A percentile compares a stretch with the other conserved stretches of the same genome.
These are phyloP conservation scores for Botia almorhae DNA, from an alignment of 2,797 vertebrate species.

Conservation along the genomic window DNA sequence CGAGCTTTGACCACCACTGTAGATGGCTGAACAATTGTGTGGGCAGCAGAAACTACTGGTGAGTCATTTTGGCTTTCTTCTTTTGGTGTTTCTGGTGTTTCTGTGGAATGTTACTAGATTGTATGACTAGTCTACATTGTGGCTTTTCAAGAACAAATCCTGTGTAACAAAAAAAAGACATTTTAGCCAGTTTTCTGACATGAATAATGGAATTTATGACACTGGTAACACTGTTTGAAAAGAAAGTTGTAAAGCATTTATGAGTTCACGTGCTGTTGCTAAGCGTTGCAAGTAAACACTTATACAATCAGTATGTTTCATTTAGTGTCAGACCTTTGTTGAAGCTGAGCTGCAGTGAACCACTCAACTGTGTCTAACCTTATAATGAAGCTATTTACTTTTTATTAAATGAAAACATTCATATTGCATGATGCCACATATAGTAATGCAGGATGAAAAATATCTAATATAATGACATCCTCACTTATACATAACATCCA, in stretches of 20 bases:
- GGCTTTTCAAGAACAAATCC: neutral
- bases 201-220: neutral
- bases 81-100: neutral
- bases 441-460: neutral
- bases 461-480: neutral
- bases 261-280: slow-evolving; percentile 36
- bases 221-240: slow-evolving; percentile 15
- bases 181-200: neutral
- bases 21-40: slow-evolving; percentile 99
- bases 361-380: neutral
- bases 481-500: neutral
- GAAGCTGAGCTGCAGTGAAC: neutral
- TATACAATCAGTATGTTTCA: neutral
- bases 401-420: slow-evolving; percentile 9
- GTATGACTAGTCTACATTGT: neutral
- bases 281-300: slow-evolving; percentile 32
- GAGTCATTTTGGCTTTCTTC: slow-evolving; percentile 62
- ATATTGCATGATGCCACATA: neutral
- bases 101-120: neutral
- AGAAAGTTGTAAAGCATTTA: slow-evolving; percentile 10
- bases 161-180: neutral
- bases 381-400: neutral
- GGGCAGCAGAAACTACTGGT: slow-evolving; percentile 96
- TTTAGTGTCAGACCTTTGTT: neutral
- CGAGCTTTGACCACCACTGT: slow-evolving; percentile 96